A percentile compares a stretch with the other conserved stretches of the same genome.
Conservation (phyloP, 2,797 vertebrate species). For the Gadopsis bispinosus region DNA sequence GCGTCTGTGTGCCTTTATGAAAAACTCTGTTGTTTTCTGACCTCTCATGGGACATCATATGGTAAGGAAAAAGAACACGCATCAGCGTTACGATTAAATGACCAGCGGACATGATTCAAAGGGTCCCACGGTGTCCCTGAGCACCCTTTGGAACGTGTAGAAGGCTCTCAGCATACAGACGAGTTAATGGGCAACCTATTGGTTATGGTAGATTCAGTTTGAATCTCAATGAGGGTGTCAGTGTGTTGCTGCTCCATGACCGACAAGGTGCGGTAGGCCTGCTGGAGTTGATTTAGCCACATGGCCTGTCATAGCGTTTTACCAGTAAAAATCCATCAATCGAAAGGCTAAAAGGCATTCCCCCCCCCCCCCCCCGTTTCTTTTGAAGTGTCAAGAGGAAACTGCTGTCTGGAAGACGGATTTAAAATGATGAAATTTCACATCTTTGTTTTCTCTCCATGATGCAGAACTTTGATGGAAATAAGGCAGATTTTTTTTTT, state of each 20-base stretch:
- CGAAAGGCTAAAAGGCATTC: constrained; percentile 48
- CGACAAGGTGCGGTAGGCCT: constrained; percentile 81
- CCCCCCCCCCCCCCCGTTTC: neutral
- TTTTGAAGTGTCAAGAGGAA: constrained; percentile 67
- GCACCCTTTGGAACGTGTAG: constrained; percentile 80
- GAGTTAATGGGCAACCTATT: constrained; percentile 84
- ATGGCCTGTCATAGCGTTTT: constrained; percentile 71
- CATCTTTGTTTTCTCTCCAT: constrained; percentile 66
- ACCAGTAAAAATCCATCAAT: constrained; percentile 77
- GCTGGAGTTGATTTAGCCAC: constrained; percentile 82
- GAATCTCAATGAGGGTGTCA: constrained; percentile 84
- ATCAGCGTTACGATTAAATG: constrained; percentile 82
- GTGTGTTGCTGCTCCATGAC: constrained; percentile 75
- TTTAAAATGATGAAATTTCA: constrained; percentile 65
- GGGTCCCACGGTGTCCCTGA: constrained; percentile 71
- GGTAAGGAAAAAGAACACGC: constrained; percentile 74
- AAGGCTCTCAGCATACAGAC: constrained; percentile 78
- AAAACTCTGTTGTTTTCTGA: constrained; percentile 79
- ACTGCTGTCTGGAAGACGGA: constrained; percentile 47
- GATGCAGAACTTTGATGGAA: constrained; percentile 59
- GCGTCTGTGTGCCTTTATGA: constrained; percentile 64
- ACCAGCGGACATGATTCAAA: constrained; percentile 80
- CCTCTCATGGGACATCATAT: constrained; percentile 80
- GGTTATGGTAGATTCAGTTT: constrained; percentile 82
- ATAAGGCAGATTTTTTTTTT: constrained; percentile 50